Evolutionary conservation across 2,797 vertebrate species (phyloP).

Genomic region (Oophaga sylvatica): DNA sequence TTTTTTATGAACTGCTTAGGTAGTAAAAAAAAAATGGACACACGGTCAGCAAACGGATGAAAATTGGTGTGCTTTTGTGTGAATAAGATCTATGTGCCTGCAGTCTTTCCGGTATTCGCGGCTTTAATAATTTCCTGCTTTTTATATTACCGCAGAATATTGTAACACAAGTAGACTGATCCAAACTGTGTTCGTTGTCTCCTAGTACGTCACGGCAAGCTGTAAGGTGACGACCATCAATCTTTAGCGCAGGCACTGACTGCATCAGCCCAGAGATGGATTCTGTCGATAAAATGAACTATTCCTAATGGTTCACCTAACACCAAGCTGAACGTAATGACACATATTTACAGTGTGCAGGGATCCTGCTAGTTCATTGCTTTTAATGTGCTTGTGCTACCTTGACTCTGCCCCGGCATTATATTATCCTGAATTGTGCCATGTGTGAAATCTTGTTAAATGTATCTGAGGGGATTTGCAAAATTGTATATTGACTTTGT

Average conservation of each 20-base stretch:
- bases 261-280: conserved; percentile 28
- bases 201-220: not conserved
- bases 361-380: conserved; percentile 20
- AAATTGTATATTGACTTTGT: conserved; percentile 18
- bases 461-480: conserved; percentile 32
- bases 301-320: conserved; percentile 29
- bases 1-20: no score
- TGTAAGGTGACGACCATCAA: not conserved
- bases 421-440: conserved; percentile 24
- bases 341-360: not conserved
- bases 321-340: conserved; percentile 13
- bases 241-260: not conserved
- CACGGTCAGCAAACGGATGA: no score
- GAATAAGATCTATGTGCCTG: no score
- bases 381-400: conserved; percentile 31
- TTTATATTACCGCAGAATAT: not conserved
- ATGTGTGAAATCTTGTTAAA: conserved; percentile 42
- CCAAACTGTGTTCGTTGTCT: not conserved
- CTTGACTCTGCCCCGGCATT: conserved; percentile 9
- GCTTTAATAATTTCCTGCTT: not conserved
- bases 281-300: conserved; percentile 40
- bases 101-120: not conserved
- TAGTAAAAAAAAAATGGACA: no score
- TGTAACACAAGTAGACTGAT: not conserved
- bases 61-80: no score